Evolutionary conservation across 2,113 vertebrate genomes (phyloP).

Genomic region (Protobothrops flavoviridis): DNA sequence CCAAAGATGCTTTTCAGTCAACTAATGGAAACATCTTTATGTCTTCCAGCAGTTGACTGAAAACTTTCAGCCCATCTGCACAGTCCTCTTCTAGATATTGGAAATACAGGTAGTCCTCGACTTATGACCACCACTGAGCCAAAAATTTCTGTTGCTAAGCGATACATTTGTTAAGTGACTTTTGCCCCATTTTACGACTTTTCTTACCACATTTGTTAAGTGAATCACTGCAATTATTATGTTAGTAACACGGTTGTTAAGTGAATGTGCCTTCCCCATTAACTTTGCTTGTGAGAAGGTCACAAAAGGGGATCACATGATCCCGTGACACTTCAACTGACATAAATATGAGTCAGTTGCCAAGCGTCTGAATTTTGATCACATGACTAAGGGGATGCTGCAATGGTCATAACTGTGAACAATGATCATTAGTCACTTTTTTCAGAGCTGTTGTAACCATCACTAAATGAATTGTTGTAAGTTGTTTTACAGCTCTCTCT

Average conservation of each 20-base stretch:
- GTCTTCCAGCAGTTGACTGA: neutral
- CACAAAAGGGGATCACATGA: neutral
- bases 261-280: neutral
- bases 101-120: neutral
- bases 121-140: neutral
- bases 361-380: neutral
- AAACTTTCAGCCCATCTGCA: neutral
- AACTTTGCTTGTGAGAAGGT: neutral
- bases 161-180: neutral
- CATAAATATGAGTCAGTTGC: neutral
- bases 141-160: neutral
- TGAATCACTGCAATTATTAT: neutral
- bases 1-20: neutral
- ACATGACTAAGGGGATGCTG: neutral
- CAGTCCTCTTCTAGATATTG: neutral
- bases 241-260: neutral
- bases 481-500: neutral
- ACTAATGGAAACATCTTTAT: neutral
- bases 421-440: neutral
- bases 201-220: neutral
- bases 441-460: neutral
- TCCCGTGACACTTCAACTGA: neutral
- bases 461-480: neutral
- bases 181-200: neutral
- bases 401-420: neutral